A percentile compares a stretch with the other conserved stretches of the same genome.
These are phyloP conservation scores for Misgurnus mizolepis DNA, from an alignment of 2,113 vertebrate species.

Conservation along the genomic window DNA sequence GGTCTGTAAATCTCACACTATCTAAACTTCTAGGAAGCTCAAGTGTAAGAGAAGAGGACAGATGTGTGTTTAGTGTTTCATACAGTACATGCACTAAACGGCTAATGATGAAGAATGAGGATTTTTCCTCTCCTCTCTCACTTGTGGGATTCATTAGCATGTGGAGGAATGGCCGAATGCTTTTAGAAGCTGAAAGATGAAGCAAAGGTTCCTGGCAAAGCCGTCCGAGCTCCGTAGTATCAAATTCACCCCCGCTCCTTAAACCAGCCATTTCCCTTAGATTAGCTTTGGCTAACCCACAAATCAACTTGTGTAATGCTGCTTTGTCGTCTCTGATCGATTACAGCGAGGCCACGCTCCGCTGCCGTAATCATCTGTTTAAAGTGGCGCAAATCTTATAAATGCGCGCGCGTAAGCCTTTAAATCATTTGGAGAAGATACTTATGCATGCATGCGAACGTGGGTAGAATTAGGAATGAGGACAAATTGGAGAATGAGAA, in stretches of 20 bases:
- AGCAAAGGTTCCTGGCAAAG: slow-evolving; percentile 38
- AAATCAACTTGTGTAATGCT: slow-evolving; percentile 51
- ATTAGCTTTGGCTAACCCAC: slow-evolving; percentile 47
- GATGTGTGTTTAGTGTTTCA: slow-evolving; percentile 32
- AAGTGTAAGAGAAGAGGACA: slow-evolving; percentile 45
- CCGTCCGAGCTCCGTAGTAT: slow-evolving; percentile 40
- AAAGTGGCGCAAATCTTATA: slow-evolving; percentile 15
- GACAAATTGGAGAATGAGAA: slow-evolving; percentile 7
- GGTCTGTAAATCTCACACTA: no score
- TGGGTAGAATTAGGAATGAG: not conserved
- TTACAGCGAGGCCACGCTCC: slow-evolving; percentile 12
- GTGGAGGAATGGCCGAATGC: slow-evolving; percentile 46
- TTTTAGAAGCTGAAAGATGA: slow-evolving; percentile 47
- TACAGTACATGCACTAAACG: slow-evolving; percentile 17
- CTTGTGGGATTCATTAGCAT: slow-evolving; percentile 51
- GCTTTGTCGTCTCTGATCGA: slow-evolving; percentile 45
- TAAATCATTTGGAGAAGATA: slow-evolving; percentile 6
- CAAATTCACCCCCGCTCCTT: slow-evolving; percentile 49
- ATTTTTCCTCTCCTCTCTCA: not conserved
- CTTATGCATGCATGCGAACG: not conserved
- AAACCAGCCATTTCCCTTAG: slow-evolving; percentile 51
- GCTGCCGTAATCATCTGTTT: slow-evolving; percentile 20
- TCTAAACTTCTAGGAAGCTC: not conserved
- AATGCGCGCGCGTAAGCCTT: slow-evolving; percentile 10
- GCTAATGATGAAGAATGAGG: slow-evolving; percentile 17